Evolutionary conservation across 2,797 vertebrate species (phyloP).

Genomic region (Liasis olivaceus): DNA sequence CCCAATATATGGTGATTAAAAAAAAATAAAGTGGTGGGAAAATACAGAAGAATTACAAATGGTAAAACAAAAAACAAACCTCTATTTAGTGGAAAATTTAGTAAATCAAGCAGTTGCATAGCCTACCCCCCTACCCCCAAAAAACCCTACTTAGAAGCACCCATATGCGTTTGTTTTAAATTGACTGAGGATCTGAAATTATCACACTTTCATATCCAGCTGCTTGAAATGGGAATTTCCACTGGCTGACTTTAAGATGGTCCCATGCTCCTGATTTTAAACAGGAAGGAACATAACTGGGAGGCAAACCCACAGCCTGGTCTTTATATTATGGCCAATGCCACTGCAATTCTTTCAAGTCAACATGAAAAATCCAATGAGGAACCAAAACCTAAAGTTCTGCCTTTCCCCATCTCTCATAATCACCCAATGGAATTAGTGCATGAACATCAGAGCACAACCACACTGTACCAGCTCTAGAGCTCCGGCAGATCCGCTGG

Average conservation of each 20-base stretch:
- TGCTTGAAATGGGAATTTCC: neutral
- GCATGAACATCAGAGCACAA: constrained; percentile 67
- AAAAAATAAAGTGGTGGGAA: neutral
- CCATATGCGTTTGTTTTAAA: neutral
- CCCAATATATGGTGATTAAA: neutral
- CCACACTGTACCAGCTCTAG: constrained; percentile 82
- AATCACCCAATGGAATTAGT: constrained; percentile 72
- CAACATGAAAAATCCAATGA: neutral
- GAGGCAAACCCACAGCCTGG: neutral
- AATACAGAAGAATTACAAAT: neutral
- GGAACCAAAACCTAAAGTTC: neutral
- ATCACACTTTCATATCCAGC: neutral
- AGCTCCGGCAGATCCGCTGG: constrained; percentile 82
- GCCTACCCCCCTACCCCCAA: neutral
- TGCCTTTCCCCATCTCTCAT: constrained; percentile 59
- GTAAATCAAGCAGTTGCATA: neutral
- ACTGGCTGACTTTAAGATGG: neutral
- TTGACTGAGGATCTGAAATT: neutral
- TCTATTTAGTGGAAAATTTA: neutral
- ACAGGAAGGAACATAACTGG: neutral
- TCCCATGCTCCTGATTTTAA: neutral
- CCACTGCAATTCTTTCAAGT: neutral
- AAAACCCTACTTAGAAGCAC: neutral
- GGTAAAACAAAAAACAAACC: neutral
- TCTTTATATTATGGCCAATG: neutral